A percentile compares a stretch with the other conserved stretches of the same genome.
Conservation (phyloP, 1,140 invertebrate genomes). For the Eurosta solidaginis region DNA sequence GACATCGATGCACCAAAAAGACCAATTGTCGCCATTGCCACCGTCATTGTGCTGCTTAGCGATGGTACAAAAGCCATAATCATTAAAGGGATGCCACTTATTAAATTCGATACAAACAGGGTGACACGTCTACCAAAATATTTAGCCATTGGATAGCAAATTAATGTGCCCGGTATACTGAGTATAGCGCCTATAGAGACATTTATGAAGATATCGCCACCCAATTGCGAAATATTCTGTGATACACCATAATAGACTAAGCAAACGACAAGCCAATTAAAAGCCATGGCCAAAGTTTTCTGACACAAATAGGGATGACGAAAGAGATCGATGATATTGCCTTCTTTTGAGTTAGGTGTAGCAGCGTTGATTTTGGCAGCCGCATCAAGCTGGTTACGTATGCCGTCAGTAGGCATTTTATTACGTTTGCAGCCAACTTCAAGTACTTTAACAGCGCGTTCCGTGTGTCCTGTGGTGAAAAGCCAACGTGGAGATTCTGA, state of each 20-base stretch:
- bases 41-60: background rate
- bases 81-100: constrained; percentile 69
- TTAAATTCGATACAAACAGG: constrained; percentile 66
- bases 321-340: constrained; percentile 71
- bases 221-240: constrained; percentile 74
- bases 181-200: constrained; percentile 72
- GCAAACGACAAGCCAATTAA: constrained; percentile 75
- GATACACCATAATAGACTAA: constrained; percentile 77
- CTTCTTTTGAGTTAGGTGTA: constrained; percentile 60
- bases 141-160: constrained; percentile 70
- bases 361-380: constrained; percentile 48
- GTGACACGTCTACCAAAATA: constrained; percentile 69
- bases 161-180: constrained; percentile 71
- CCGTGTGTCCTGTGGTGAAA: constrained; percentile 69
- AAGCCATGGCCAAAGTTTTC: constrained; percentile 73
- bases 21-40: constrained; percentile 42
- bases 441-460: constrained; percentile 71
- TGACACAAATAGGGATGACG: constrained; percentile 72
- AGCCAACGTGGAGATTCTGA: constrained; percentile 85
- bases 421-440: constrained; percentile 69
- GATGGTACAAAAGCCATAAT: constrained; percentile 64
- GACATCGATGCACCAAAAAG: constrained; percentile 61
- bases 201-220: constrained; percentile 75
- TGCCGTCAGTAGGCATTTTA: constrained; percentile 63
- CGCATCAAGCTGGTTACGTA: constrained; percentile 61